phyloP scores from a whole-genome alignment of 2,797 vertebrate genomes.

The Gymnocypris eckloni region DNA sequence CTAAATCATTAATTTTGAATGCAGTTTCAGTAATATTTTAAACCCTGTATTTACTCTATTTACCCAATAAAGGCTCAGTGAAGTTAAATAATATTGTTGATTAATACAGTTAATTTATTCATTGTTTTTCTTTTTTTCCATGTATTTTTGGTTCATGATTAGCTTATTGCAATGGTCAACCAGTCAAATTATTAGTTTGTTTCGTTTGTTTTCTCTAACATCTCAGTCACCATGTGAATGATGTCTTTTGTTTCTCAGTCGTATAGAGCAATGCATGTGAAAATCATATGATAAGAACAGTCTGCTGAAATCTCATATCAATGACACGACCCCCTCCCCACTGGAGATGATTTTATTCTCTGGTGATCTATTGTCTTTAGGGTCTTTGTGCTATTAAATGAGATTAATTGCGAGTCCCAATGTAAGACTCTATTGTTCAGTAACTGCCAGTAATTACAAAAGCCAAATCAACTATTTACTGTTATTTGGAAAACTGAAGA shows the following conservation, averaged over 20 bases:
- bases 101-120: background rate
- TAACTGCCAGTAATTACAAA: conserved; percentile 11
- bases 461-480: background rate
- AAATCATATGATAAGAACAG: conserved; percentile 70
- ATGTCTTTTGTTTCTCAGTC: conserved; percentile 62
- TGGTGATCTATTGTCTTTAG: conserved; percentile 32
- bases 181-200: background rate
- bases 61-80: background rate
- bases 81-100: background rate
- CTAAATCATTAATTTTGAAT: background rate
- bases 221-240: conserved; percentile 52
- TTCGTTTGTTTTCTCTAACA: background rate
- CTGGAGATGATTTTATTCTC: conserved; percentile 23
- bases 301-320: conserved; percentile 37
- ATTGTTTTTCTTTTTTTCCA: background rate
- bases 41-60: background rate
- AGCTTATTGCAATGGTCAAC: background rate
- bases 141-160: background rate
- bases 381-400: conserved; percentile 27
- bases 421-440: background rate
- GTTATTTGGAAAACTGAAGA: conserved; percentile 11
- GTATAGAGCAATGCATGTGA: conserved; percentile 64
- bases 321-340: background rate
- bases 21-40: background rate
- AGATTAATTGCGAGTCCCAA: background rate